Conservation (phyloP, 2,113 vertebrate genomes). For the Sus scrofa region T2T-Sscrofa CM000828.6:61757501-61758000, state of each 20-base stretch:
- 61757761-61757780: neutral
- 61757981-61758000: constrained; percentile 1
- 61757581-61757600: too few species aligned
- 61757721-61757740: neutral
- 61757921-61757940: neutral
- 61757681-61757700: too few species aligned
- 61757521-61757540: too few species aligned
- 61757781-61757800: neutral
- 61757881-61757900: neutral
- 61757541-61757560: too few species aligned
- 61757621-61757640: too few species aligned
- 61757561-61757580: too few species aligned
- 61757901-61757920: neutral
- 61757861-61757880: constrained; percentile 4
- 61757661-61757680: too few species aligned
- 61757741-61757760: neutral
- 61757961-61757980: neutral
- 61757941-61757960: neutral
- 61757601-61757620: too few species aligned
- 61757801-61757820: neutral
- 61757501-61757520: too few species aligned
- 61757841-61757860: neutral
- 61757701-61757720: neutral
- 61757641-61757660: too few species aligned
- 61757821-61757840: neutral